A percentile compares a stretch with the other conserved stretches of the same genome.
phyloP scores from a whole-genome alignment of 1,140 invertebrate species.

The Coelopa frigida region DNA sequence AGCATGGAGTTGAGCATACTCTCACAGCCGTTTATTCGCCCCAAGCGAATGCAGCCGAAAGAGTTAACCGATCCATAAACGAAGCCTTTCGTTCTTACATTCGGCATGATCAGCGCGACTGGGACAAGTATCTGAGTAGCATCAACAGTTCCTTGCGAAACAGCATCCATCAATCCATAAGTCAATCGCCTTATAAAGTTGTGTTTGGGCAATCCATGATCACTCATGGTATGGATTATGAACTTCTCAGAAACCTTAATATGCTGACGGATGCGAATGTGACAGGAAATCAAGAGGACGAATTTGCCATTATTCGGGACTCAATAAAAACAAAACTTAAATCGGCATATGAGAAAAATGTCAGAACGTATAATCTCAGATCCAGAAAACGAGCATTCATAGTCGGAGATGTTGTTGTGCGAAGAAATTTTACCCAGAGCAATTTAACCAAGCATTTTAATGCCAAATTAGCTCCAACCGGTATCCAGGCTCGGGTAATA shows the following conservation, averaged over 20 bases:
- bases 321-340: not conserved
- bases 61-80: not conserved
- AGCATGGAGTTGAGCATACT: not conserved
- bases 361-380: not conserved
- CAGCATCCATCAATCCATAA: not conserved
- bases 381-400: not conserved
- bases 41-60: conserved; percentile 4
- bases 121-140: not conserved
- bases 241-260: too few species aligned
- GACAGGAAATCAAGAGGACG: too few species aligned
- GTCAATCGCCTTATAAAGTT: not conserved
- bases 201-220: too few species aligned
- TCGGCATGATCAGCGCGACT: not conserved
- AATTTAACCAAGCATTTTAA: not conserved
- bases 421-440: not conserved
- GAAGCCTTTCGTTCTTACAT: not conserved
- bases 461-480: not conserved
- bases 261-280: too few species aligned
- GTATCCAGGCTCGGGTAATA: not conserved
- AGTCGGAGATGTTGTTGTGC: not conserved
- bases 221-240: too few species aligned
- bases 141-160: not conserved
- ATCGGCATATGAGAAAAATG: not conserved
- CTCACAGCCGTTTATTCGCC: conserved; percentile 1
- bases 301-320: too few species aligned